These are phyloP conservation scores for Plagodis pulveraria DNA, from an alignment of 2,888 invertebrate genomes.

Conservation along the genomic window DNA sequence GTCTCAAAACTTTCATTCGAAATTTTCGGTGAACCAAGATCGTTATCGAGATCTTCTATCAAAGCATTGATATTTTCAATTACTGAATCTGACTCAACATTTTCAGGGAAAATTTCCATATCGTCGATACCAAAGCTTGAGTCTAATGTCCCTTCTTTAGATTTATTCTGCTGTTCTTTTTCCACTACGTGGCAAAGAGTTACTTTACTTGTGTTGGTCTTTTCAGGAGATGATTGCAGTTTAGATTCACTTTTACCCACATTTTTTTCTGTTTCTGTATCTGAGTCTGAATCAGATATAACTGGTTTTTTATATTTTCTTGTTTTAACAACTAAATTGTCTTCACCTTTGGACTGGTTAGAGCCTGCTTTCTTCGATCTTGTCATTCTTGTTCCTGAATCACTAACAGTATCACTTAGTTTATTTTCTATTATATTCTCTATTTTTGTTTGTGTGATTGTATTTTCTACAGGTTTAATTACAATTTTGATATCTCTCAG, in stretches of 20 bases:
- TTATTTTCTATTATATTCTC: slow-evolving; percentile 30
- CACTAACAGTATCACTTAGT: slow-evolving; percentile 21
- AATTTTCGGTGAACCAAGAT: slow-evolving; percentile 55
- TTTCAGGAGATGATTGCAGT: slow-evolving; percentile 7
- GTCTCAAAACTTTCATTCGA: slow-evolving; percentile 54
- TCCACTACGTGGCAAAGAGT: slow-evolving; percentile 1
- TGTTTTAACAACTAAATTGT: slow-evolving; percentile 30
- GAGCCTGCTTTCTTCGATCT: slow-evolving; percentile 49
- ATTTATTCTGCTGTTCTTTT: slow-evolving; percentile 18
- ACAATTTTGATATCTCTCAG: slow-evolving; percentile 16
- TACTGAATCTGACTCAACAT: slow-evolving; percentile 59
- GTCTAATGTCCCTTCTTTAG: slow-evolving; percentile 30
- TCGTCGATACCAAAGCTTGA: slow-evolving; percentile 62
- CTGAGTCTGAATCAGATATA: slow-evolving; percentile 61
- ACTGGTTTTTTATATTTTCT: slow-evolving; percentile 51
- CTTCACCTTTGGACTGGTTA: slow-evolving; percentile 11
- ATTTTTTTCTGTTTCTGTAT: slow-evolving; percentile 39
- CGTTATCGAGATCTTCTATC: slow-evolving; percentile 69
- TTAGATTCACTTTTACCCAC: slow-evolving; percentile 1
- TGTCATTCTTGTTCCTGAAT: slow-evolving; percentile 48
- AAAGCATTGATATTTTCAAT: slow-evolving; percentile 69
- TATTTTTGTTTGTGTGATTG: slow-evolving; percentile 18
- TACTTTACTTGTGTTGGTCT: slow-evolving; percentile 7
- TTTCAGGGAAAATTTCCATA: slow-evolving; percentile 69
- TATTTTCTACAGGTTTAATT: slow-evolving; percentile 21